phyloP scores from a whole-genome alignment of 1,140 invertebrate genomes.

The Chymomyza costata region DNA sequence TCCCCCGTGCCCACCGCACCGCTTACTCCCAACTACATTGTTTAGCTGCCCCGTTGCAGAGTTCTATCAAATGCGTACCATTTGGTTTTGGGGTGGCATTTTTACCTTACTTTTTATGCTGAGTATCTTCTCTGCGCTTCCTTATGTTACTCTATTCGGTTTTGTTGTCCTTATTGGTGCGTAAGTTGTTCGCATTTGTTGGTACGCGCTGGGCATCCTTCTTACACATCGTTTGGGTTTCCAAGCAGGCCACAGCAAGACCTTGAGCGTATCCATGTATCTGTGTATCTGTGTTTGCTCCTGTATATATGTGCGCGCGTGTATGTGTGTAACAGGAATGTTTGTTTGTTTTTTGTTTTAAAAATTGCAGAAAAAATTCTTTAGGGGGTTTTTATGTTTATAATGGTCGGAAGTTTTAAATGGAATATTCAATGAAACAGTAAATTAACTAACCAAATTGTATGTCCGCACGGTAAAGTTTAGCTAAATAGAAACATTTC shows the following conservation, averaged over 20 bases:
- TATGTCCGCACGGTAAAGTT: too few relatives aligned
- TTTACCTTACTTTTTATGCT: conserved; percentile 22
- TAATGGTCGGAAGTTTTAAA: too few relatives aligned
- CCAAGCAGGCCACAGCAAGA: conserved; percentile 56
- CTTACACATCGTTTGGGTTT: conserved; percentile 48
- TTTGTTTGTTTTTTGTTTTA: conserved; percentile 37
- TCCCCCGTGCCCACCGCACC: conserved; percentile 31
- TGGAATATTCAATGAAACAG: too few relatives aligned
- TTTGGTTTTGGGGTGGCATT: conserved; percentile 63
- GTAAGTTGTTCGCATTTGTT: conserved; percentile 39
- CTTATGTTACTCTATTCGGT: conserved; percentile 23
- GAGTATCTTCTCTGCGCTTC: too few relatives aligned
- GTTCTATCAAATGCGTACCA: conserved; percentile 57
- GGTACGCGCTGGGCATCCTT: conserved; percentile 47
- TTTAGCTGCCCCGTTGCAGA: conserved; percentile 50
- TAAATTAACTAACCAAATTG: too few relatives aligned
- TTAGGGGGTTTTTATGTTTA: too few relatives aligned
- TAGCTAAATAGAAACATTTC: too few relatives aligned
- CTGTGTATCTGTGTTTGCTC: conserved; percentile 1
- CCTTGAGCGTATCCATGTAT: conserved; percentile 41
- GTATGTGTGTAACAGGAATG: conserved; percentile 54
- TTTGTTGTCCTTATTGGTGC: conserved; percentile 51
- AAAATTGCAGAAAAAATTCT: too few relatives aligned
- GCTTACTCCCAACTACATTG: conserved; percentile 29
- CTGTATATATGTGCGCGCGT: conserved; percentile 6